Evolutionary conservation across 2,888 invertebrate species (phyloP), one percentile per base, ranked within the genome.

Genomic region (Junonia oenone): DNA sequence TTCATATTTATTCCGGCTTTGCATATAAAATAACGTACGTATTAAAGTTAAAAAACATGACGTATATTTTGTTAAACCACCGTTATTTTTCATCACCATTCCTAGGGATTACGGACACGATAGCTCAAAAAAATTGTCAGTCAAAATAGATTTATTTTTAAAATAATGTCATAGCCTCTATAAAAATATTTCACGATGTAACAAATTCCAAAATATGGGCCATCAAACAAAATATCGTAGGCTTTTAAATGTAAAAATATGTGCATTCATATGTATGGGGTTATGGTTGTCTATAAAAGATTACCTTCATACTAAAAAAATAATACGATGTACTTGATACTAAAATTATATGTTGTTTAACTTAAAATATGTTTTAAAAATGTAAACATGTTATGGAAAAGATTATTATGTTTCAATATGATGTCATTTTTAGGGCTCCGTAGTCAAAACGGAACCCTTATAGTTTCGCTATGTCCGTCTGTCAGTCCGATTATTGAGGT

Each of bases 171-270:
- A 52, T 37, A 26, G 29, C 27, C 26, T 13, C 45, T 5, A 45
- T 52, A 37, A 37, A 52, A 29, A 52, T 37, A 14, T 46, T 52
- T 46, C 14, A 38, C 14, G 37, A 27, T 37, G 46, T 37, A 35
- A 45, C 45, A 37, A 46, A 52, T 52, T 52, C 46, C 46, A 52
- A 52, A 52, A 46, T 46, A 27, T 14, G 13, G 29, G n/a, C 52
- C 27, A 52, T 46, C 37, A 52, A 38, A 22, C 22, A 43, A 43
- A n/a, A 22, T 43, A 22, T 43, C 6, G 22, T 26, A 22, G 22
- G n/a, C 11, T 43, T 43, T 43, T n/a, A 13, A 13, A 3, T 17
- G 6, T 9, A 22, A 43, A 43, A 2, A 43, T 17, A 38, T 17
- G 11, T 17, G 15, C 22, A 13, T 17, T 2, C 40, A 19, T 19